Evolutionary conservation across 2,888 invertebrate species (phyloP).

Genomic region (Euplexia lucipara): DNA sequence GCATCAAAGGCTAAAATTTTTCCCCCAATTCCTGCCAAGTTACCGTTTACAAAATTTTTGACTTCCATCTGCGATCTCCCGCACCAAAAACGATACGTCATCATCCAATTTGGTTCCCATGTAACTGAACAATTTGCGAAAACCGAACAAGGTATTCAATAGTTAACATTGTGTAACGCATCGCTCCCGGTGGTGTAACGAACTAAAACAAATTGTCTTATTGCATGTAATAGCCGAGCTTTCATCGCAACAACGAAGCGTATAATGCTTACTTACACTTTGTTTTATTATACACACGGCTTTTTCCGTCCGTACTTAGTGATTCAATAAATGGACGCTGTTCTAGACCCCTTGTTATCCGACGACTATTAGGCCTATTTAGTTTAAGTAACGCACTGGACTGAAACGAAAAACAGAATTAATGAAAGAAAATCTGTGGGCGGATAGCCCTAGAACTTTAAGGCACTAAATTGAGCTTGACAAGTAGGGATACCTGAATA

Average conservation of each 20-base stretch:
- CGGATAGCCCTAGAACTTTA: not conserved
- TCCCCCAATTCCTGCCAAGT: too few relatives aligned
- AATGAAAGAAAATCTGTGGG: conserved; percentile 7
- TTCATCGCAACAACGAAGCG: conserved; percentile 57
- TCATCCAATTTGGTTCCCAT: not conserved
- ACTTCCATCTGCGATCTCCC: too few relatives aligned
- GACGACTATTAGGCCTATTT: conserved; percentile 6
- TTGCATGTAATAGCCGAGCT: conserved; percentile 56
- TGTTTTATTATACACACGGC: conserved; percentile 44
- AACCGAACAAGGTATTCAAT: conserved; percentile 7
- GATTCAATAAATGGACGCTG: conserved; percentile 32
- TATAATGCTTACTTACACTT: conserved; percentile 43
- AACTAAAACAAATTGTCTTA: conserved; percentile 58
- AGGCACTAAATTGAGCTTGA: conserved; percentile 2
- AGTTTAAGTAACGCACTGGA: conserved; percentile 28
- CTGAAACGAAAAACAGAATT: conserved; percentile 2
- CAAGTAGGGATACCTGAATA: not conserved
- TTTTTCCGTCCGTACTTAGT: conserved; percentile 22
- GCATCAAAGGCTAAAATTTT: too few relatives aligned
- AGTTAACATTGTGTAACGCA: conserved; percentile 16
- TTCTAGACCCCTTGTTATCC: conserved; percentile 10
- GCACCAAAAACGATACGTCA: conserved; percentile 11
- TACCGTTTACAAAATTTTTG: too few relatives aligned
- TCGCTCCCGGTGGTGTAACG: conserved; percentile 31
- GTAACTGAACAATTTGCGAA: conserved; percentile 21